These are phyloP conservation scores for Dicyrtoma fusca DNA, from an alignment of 2,888 invertebrate species.

Conservation along the genomic window DNA sequence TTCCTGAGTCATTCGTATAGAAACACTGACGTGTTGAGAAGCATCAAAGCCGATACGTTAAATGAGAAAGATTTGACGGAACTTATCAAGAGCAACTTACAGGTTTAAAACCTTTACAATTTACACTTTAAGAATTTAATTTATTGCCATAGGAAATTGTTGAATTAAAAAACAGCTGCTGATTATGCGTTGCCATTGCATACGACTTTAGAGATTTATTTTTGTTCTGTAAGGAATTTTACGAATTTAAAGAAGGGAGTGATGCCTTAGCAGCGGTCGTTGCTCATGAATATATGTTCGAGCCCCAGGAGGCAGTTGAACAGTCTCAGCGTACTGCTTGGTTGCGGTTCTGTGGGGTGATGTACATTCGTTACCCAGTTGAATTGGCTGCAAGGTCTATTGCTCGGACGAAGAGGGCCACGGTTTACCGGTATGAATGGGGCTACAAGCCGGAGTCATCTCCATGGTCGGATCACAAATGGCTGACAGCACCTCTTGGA, in stretches of 20 bases:
- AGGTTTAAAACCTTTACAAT: slow-evolving; percentile 24
- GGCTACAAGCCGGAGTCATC: slow-evolving; percentile 56
- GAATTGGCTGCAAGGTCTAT: slow-evolving; percentile 44
- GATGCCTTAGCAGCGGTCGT: slow-evolving; percentile 18
- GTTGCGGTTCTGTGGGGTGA: slow-evolving; percentile 50
- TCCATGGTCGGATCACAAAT: slow-evolving; percentile 43
- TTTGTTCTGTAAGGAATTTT: slow-evolving; percentile 26
- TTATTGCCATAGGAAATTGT: too few species aligned
- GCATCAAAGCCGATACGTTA: slow-evolving; percentile 34
- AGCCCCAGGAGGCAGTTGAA: not conserved
- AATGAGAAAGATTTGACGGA: slow-evolving; percentile 31
- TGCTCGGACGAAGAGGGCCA: slow-evolving; percentile 28
- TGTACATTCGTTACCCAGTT: slow-evolving; percentile 45
- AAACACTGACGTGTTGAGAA: slow-evolving; percentile 21
- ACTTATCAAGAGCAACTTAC: slow-evolving; percentile 35
- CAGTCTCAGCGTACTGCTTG: slow-evolving; percentile 20
- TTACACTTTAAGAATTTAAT: slow-evolving; percentile 1
- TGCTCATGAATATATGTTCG: slow-evolving; percentile 35
- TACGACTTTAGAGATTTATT: not conserved
- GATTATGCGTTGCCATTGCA: too few species aligned
- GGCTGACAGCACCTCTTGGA: slow-evolving; percentile 51
- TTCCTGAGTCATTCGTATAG: slow-evolving; percentile 25
- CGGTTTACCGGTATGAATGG: slow-evolving; percentile 57
- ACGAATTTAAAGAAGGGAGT: slow-evolving; percentile 17
- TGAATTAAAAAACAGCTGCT: too few species aligned